Base-by-base conservation (phyloP, 1,140 invertebrate genomes). In the Tetranychus cinnabarinus region DNA sequence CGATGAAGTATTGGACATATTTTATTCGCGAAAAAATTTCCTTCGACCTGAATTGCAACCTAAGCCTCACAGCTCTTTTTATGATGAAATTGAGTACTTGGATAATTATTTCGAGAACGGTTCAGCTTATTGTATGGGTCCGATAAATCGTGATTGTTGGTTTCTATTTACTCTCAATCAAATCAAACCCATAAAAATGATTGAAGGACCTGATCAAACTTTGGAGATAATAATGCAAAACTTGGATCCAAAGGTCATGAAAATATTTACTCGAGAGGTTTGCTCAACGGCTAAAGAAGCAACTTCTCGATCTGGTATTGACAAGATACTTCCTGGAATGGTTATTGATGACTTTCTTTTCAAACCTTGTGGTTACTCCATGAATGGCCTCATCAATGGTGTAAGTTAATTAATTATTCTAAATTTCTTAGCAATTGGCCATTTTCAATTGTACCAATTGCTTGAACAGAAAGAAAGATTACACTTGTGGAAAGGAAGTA, bases 341-440 rank as follows among this genome's bases (percentile, higher is more conserved):
- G 73, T 83, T 46, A 95, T 97, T 66, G 93, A 98, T 75, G 93
- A 97, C 70, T 95, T 85, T 70, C 75, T 97, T 39, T 99, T 98
- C 72, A 87, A 97, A 66, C 95, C 95, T 0, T 97, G 92, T 74
- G 95, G 95, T 42, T 99, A 99, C 73, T 97, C 91, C 5, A 97
- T 98, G 92, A 99, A 99, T 72, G 95, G 90, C 42, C 82, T 97
- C 63, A 80, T 85, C 58, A 86, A 87, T 72, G 84, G 83, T 74
- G 90, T 93, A 78, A 83, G 82, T 81, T 13, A 36, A 58, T n/a
- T 23, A 23, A 23, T 23, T 23, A 23, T 23, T 23, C 23, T 23
- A 23, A 23, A 23, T 23, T 23, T 23, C 23, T 23, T 23, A 23
- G 23, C 23, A 23, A 23, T 23, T 23, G 23, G 0, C 23, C 23